Base-by-base conservation (phyloP, 2,888 invertebrate genomes). In the Rhodophaea formosa region DNA sequence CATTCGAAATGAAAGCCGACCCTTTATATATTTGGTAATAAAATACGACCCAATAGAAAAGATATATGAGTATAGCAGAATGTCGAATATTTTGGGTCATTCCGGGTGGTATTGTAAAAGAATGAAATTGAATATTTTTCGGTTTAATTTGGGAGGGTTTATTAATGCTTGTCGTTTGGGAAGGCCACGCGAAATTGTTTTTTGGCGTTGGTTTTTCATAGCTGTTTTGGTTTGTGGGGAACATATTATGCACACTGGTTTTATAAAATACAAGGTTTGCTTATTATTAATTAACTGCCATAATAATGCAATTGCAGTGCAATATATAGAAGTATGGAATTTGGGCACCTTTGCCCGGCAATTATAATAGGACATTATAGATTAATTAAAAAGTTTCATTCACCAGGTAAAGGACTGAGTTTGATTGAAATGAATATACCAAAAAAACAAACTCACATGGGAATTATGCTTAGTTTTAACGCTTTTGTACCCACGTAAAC, bases 11-110 rank as follows among this genome's bases (percentile, higher is more conserved):
- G 30, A 53, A 44, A 44, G 44, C 44, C 30, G 53, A 53, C 53
- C 53, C 44, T 53, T 53, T 29, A 53, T 44, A 53, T 53, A 53
- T 44, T 53, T 29, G 53, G 15, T 44, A 53, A 53, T 53, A 53
- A 53, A 43, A 43, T 44, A 53, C 53, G 30, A 43, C 29, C 43
- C 15, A 51, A 51, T 51, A 51, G 51, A 35, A 51, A 16, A 51
- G 35, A 51, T 51, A 51, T 35, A 51, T 35, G 51, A 51, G 51
- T 14, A 16, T 17, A 51, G 35, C 14, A 17, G 51, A 51, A 51
- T 39, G 51, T 51, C 8, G 51, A 35, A 39, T 35, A 35, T 51
- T 51, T 51, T 16, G 51, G 49, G 35, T 17, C 16, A 35, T 51
- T 51, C 51, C 51, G 7, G 35, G 2, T 35, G 51, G 35, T 16